Percentiles rank a stretch among this genome's conserved stretches.
These are phyloP conservation scores for Danionella cerebrum DNA, from an alignment of 2,113 vertebrate genomes.

Conservation along the genomic window DNA sequence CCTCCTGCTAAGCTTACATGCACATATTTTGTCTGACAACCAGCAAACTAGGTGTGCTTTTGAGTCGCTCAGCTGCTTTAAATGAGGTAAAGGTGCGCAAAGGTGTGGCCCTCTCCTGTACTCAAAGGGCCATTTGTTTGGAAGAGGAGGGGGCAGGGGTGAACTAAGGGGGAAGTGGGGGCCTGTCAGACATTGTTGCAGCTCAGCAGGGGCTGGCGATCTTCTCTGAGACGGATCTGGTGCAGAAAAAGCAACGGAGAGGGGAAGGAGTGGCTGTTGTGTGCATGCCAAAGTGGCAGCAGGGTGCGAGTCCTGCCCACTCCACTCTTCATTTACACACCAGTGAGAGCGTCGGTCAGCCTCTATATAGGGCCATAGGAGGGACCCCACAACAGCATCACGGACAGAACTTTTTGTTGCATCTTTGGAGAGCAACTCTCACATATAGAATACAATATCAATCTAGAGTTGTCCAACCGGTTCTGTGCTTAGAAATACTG, in stretches of 20 bases:
- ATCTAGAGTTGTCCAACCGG: neutral
- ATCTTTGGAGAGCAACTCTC: neutral
- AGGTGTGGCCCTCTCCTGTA: conserved; percentile 3
- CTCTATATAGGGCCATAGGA: neutral
- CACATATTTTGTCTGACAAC: conserved; percentile 21
- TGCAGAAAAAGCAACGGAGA: conserved; percentile 15
- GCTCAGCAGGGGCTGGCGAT: conserved; percentile 16
- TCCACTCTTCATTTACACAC: conserved; percentile 46
- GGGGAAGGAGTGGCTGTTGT: conserved; percentile 40
- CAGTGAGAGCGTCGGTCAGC: conserved; percentile 21
- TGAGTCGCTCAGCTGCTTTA: conserved; percentile 14
- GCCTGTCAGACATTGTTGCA: conserved; percentile 14
- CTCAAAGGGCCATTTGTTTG: conserved; percentile 9
- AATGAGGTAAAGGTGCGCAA: conserved; percentile 31
- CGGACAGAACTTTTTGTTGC: neutral
- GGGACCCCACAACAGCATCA: neutral
- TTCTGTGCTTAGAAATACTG: neutral
- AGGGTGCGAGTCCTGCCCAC: conserved; percentile 45
- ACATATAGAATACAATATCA: neutral
- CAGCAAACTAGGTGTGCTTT: conserved; percentile 32
- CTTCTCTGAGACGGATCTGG: conserved; percentile 10
- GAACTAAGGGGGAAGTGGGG: neutral
- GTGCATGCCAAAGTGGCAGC: conserved; percentile 51
- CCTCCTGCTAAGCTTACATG: conserved; percentile 14
- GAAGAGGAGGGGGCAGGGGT: neutral